Base-by-base conservation (phyloP, 2,797 vertebrate species). In the Xyrichtys novacula region DNA sequence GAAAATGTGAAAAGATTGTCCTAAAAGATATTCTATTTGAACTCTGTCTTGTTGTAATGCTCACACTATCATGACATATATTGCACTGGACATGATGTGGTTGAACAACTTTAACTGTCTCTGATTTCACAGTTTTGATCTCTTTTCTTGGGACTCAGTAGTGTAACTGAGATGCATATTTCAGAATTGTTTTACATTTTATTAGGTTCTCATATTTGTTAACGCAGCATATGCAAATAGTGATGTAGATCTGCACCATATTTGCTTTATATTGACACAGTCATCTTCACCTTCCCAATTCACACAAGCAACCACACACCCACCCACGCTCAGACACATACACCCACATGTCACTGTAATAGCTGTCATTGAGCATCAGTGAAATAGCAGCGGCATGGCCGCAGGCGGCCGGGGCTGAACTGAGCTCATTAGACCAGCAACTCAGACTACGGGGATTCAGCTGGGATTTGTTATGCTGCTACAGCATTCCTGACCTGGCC, bases 381-480 rank as follows among this genome's bases (percentile, higher is more conserved):
- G 56, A 71, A 81, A 83, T 64, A 69, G 76, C 78, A 87, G 71
- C 60, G 43, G 69, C 50, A 53, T 60, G 68, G 63, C 75, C 78
- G 48, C 61, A 73, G 82, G 68, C 66, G 40, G 70, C 79, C 10
- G 40, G 48, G 61, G 81, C 76, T 84, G 84, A 91, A 85, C 81
- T 83, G 61, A 86, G 84, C 85, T 91, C 79, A 90, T 88, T 89
- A 88, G 61, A 71, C 65, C 80, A 72, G 80, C 39, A 34, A 78
- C 65, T 86, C 80, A 78, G 79, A 75, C 80, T 68, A 78, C 85
- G 71, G 71, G 72, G 81, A 82, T 88, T 84, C 85, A 76, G 74
- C 5, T 17, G 75, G 79, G 85, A 84, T 86, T 87, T 79, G 83
- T 85, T 83, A 78, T 63, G 64, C 66, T 17, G 56, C 74, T 60